Percentiles rank a stretch among this genome's conserved stretches.
These are phyloP conservation scores for Noctua comes DNA, from an alignment of 2,888 invertebrate genomes.

Conservation along the genomic window DNA sequence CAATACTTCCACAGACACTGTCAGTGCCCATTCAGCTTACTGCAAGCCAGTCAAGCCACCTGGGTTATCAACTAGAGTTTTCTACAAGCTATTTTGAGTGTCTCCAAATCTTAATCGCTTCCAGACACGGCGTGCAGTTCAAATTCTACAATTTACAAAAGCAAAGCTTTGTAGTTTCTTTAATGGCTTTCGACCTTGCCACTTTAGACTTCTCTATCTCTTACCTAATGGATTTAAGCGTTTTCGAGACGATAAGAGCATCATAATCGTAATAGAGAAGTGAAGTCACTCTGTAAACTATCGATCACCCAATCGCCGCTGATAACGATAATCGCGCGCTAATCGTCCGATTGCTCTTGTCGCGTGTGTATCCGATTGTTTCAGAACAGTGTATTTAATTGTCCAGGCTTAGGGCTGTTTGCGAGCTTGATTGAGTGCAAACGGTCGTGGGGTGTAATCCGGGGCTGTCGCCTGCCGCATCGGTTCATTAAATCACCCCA, in stretches of 20 bases:
- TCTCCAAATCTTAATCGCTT: neutral
- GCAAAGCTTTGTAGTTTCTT: neutral
- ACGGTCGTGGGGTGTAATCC: conserved; percentile 89
- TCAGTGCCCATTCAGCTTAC: neutral
- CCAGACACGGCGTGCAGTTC: neutral
- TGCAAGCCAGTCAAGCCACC: neutral
- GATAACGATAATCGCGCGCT: conserved; percentile 76
- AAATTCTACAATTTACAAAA: neutral
- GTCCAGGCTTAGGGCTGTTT: conserved; percentile 88
- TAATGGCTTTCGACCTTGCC: neutral
- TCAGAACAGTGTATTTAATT: conserved; percentile 88
- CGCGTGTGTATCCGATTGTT: conserved; percentile 86
- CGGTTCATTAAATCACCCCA: conserved; percentile 88
- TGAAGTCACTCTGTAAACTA: conserved; percentile 56
- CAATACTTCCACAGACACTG: neutral
- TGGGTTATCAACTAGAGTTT: neutral
- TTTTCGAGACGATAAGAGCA: conserved; percentile 4
- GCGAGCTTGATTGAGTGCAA: conserved; percentile 90
- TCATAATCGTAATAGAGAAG: conserved; percentile 25
- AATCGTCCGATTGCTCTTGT: conserved; percentile 85
- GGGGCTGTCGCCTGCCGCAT: conserved; percentile 87
- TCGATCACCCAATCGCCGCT: conserved; percentile 69
- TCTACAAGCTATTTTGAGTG: neutral
- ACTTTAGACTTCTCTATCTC: neutral
- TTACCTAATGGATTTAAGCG: conserved; percentile 8